Conservation (phyloP, 2,797 vertebrate species). For the Tiaroga cobitis region DNA sequence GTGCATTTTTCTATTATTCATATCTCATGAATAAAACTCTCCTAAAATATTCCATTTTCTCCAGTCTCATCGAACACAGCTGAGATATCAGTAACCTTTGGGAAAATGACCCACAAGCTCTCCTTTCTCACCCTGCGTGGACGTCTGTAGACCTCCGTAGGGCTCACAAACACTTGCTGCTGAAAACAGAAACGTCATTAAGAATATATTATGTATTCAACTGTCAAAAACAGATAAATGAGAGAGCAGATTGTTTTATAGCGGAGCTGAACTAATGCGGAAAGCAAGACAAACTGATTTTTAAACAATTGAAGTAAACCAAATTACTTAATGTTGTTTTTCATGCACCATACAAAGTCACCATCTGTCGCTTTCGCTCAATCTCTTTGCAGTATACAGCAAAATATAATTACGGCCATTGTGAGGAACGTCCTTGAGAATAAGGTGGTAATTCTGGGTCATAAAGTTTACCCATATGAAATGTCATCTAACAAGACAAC, state of each 20-base stretch:
- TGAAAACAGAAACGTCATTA: background rate
- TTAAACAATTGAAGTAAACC: slow-evolving; percentile 26
- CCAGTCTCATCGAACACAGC: background rate
- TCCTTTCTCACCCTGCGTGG: background rate
- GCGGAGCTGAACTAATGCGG: background rate
- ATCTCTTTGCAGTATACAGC: background rate
- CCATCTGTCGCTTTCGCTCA: slow-evolving; percentile 8
- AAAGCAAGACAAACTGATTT: slow-evolving; percentile 24
- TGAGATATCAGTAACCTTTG: slow-evolving; percentile 30
- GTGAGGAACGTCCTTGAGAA: background rate
- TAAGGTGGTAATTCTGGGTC: slow-evolving; percentile 4
- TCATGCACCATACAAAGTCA: slow-evolving; percentile 8
- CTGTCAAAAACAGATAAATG: background rate
- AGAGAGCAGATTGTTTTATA: slow-evolving; percentile 25
- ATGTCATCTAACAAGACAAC: background rate
- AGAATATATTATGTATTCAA: background rate
- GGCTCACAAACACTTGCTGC: background rate
- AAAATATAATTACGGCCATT: slow-evolving; percentile 8
- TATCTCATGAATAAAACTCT: slow-evolving; percentile 42
- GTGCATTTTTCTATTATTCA: slow-evolving; percentile 41
- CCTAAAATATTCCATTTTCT: slow-evolving; percentile 17
- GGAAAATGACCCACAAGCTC: background rate
- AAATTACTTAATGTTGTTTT: slow-evolving; percentile 31
- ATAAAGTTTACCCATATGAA: background rate
- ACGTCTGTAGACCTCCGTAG: background rate